Evolutionary conservation across 2,113 vertebrate genomes (phyloP).

Genomic region (Arothron firmamentum): DNA sequence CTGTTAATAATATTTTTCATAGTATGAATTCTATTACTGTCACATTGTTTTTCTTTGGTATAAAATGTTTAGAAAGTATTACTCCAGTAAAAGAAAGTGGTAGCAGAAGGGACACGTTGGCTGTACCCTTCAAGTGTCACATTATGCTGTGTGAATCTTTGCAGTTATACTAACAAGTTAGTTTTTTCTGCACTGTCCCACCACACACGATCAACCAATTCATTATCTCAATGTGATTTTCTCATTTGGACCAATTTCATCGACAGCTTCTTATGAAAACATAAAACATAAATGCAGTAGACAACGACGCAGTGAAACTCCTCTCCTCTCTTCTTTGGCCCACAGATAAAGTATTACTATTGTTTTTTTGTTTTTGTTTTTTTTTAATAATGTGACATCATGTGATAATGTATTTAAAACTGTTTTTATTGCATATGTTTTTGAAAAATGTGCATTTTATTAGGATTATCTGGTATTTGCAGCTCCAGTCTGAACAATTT

Average conservation of each 20-base stretch:
- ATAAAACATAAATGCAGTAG: neutral
- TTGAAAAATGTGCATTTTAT: no score
- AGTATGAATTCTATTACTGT: neutral
- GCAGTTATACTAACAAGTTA: constrained; percentile 45
- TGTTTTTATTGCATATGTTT: no score
- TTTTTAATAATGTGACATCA: no score
- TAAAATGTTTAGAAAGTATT: constrained; percentile 8
- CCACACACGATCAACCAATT: constrained; percentile 29
- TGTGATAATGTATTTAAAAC: no score
- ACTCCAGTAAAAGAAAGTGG: neutral
- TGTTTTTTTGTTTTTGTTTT: no score
- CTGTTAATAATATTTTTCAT: neutral
- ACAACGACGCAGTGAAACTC: neutral
- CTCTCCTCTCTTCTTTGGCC: no score
- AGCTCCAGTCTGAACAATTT: no score
- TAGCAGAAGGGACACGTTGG: constrained; percentile 37
- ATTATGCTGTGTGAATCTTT: constrained; percentile 64
- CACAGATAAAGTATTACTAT: no score
- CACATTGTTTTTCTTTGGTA: neutral
- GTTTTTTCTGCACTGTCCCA: constrained; percentile 5
- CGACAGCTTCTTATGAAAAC: neutral
- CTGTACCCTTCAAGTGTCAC: constrained; percentile 43
- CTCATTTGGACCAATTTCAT: neutral
- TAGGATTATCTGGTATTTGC: no score
- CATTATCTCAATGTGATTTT: constrained; percentile 24